Evolutionary conservation across 2,113 vertebrate species (phyloP).

Genomic region (Dicrurus megarhynchus): DNA sequence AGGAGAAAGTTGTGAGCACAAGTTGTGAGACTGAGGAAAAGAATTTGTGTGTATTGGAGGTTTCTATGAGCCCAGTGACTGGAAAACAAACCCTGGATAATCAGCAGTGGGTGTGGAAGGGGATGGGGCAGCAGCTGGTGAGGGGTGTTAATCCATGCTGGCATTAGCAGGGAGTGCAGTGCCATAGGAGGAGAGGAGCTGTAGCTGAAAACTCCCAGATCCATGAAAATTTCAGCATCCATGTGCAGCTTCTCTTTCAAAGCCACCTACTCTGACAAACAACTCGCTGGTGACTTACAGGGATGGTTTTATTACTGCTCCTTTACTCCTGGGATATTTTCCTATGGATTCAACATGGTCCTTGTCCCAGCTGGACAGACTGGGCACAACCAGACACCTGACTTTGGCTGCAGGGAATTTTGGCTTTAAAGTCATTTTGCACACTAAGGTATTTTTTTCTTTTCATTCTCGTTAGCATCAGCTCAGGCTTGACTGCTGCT

Average conservation of each 20-base stretch:
- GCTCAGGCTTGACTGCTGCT: background rate
- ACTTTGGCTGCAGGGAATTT: background rate
- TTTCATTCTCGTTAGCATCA: background rate
- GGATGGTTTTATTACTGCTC: background rate
- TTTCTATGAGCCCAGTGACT: background rate
- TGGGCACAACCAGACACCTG: background rate
- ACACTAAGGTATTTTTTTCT: background rate
- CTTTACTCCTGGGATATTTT: background rate
- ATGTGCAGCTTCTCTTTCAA: background rate
- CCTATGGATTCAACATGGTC: background rate
- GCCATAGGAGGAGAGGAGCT: background rate
- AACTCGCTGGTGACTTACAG: rapidly evolving
- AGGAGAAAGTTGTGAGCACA: background rate
- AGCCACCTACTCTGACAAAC: background rate
- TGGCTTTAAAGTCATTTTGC: background rate
- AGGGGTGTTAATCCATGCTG: background rate
- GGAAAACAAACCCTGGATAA: background rate
- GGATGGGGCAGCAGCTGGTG: background rate
- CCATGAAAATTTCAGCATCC: background rate
- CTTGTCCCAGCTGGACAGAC: background rate
- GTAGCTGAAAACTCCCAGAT: background rate
- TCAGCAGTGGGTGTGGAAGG: background rate
- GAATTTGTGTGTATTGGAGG: background rate
- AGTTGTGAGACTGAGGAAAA: background rate
- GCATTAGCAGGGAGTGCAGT: background rate